Evolutionary conservation across 1,140 invertebrate species (phyloP), one percentile per base, ranked within the genome.

Genomic region (Plodia interpunctella): DNA sequence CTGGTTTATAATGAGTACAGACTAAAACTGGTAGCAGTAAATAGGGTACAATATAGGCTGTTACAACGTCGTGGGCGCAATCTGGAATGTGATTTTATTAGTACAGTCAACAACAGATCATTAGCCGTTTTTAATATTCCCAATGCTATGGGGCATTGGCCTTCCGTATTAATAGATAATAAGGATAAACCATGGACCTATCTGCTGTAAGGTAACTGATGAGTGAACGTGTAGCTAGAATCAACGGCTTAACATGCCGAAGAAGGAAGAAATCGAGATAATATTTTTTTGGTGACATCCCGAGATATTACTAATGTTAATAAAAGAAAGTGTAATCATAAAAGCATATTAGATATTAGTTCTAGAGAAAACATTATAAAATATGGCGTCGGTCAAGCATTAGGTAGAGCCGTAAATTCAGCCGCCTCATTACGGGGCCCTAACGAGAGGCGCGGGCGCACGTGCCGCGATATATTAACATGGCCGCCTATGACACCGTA

Each of bases 351-450:
- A 5, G 15, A n/a, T 44, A 15, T 44, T 44, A 44, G 38, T 44
- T 4, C 15, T 44, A 44, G 13, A 44, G 38, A 44, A 44, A 32
- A 6, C 30, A 32, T 5, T 32, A 32, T 32, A 32, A 32, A n/a
- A 44, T 44, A 44, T 44, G n/a, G 15, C 3, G 15, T 44, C 38
- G 38, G 38, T 44, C 9, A 5, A 51, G 20, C 49, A 20, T 72
- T 66, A 72, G 66, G 66, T 66, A 70, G 60, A 38, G 66, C 75
- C 74, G 67, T 78, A 83, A 83, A 80, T 72, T 74, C 62, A 60
- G 63, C 56, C 63, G 63, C 62, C 72, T 83, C 76, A 80, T 83
- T 83, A 80, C 74, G 66, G 52, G 19, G 53, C 10, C 64, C 50
- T 82, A 82, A 82, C 78, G 68, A 81, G 68, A 63, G 59, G 32